Evolutionary conservation across 2,797 vertebrate species (phyloP).

Genomic region (Paedocypris micromegethes): DNA sequence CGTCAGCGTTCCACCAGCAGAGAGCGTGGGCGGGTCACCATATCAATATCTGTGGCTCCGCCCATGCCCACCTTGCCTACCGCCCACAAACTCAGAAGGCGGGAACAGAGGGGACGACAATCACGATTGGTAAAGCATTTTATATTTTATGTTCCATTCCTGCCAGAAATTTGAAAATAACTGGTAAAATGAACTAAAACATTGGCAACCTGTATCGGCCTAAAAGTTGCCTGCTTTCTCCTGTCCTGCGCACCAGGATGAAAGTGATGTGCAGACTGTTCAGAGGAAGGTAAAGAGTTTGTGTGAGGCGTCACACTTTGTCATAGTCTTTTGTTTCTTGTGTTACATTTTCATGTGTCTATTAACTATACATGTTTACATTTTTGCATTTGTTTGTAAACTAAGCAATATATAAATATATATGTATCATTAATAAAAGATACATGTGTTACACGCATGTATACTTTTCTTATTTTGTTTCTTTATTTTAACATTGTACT

Average conservation of each 20-base stretch:
- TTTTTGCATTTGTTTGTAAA: too few relatives aligned
- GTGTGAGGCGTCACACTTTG: background rate
- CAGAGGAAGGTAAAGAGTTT: constrained; percentile 47
- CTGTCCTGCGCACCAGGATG: constrained; percentile 57
- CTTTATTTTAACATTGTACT: too few relatives aligned
- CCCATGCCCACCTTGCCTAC: constrained; percentile 88
- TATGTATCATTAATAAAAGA: too few relatives aligned
- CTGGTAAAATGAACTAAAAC: background rate
- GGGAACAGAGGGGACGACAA: constrained; percentile 79
- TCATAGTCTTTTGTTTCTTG: background rate
- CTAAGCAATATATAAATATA: too few relatives aligned
- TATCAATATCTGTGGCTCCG: constrained; percentile 80
- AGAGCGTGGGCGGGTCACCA: constrained; percentile 80
- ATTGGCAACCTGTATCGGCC: constrained; percentile 12
- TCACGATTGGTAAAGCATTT: constrained; percentile 76
- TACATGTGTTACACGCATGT: too few relatives aligned
- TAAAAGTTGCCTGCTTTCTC: constrained; percentile 21
- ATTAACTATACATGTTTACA: too few relatives aligned
- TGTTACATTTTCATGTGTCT: background rate
- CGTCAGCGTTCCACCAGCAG: constrained; percentile 77
- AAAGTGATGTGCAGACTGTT: constrained; percentile 49
- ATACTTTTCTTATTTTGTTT: too few relatives aligned
- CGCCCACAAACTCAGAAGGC: constrained; percentile 76
- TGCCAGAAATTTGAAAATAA: background rate
- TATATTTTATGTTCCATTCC: background rate